Evolutionary conservation across 1,140 invertebrate species (phyloP), one percentile per base, ranked within the genome.

Genomic region (Bombus polaris): DNA sequence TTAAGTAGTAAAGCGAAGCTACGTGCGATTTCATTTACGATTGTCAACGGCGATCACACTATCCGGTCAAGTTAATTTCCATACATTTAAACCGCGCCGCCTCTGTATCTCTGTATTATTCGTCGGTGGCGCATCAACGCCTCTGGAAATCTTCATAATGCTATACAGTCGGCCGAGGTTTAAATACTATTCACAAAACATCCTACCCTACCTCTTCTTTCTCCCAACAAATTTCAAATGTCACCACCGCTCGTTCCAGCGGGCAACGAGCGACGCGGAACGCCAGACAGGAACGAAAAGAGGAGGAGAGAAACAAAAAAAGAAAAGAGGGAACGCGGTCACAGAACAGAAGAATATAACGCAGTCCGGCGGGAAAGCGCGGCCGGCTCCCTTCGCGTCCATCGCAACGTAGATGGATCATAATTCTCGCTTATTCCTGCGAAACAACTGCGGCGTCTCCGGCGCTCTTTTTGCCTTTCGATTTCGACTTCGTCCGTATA

Each of bases 391-490:
- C 85, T 92, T 88, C 88, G 87, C 91, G 89, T 91, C 93, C 91
- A 87, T 89, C 91, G 85, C 87, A 87, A 83, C 87, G 86, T 66
- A 70, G 70, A 87, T 85, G 89, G 89, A 93, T 93, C 92, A 93
- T 94, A 93, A 93, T 93, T 94, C 93, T 93, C 91, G 88, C 86
- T 88, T 88, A 68, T 37, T 73, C 65, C 78, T 68, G 73, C 74
- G 80, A 85, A 85, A 91, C 88, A 91, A 90, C 85, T 83, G 79
- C 88, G 80, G 83, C 81, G 88, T 87, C 88, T 88, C 74, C 83
- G 78, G 74, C 82, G 81, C 81, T 85, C 83, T 66, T 81, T 89
- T 87, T 87, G 86, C 80, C 83, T 76, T 90, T 90, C 84, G 88
- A 72, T 86, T 86, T 81, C 88, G 81, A 87, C 89, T 92, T 91